Base-by-base conservation (phyloP, 2,113 vertebrate species). In the Tetraodon nigroviridis region DNA sequence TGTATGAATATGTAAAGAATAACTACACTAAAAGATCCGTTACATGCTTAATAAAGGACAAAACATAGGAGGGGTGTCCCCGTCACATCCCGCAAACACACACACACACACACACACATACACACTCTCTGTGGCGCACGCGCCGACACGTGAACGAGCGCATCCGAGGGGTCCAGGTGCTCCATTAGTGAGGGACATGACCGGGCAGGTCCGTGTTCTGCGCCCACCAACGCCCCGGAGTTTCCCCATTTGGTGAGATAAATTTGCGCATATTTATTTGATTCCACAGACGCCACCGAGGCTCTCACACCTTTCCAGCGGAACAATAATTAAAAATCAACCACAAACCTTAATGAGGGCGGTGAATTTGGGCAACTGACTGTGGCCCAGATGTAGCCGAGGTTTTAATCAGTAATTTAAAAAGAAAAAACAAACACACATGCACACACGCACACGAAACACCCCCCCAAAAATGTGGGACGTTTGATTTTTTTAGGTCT, bases 101-200 rank as follows among this genome's bases (percentile, higher is more conserved):
- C 61, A 40, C 58, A 70, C 29, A 56, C 29, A 48, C 46, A 37
- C 51, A 45, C 41, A 22, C 19, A 41, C 47, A 13, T 52, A 71
- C 45, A 46, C 41, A 61, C 46, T 16, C 51, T 54, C 46, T 29
- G 17, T 45, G 62, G 22, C 51, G 63, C 67, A 55, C 72, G 76
- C 71, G 55, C 75, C 46, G 50, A 19, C 61, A 67, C 71, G 41
- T 52, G 75, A 67, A 56, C 83, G 55, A 41, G 32, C 79, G 53
- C 72, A 63, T 56, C 68, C 52, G 69, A 53, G 71, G 85, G 87
- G 71, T 88, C 86, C 89, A 89, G 89, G 88, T 89, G 88, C 79
- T 67, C 81, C 78, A 83, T 87, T 86, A 85, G 73, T 56, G 86
- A 75, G 85, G 79, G 81, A 85, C 86, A 87, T 81, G 84, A 73